Evolutionary conservation across 2,797 vertebrate genomes (phyloP).

Genomic region (Geotrypetes seraphini): DNA sequence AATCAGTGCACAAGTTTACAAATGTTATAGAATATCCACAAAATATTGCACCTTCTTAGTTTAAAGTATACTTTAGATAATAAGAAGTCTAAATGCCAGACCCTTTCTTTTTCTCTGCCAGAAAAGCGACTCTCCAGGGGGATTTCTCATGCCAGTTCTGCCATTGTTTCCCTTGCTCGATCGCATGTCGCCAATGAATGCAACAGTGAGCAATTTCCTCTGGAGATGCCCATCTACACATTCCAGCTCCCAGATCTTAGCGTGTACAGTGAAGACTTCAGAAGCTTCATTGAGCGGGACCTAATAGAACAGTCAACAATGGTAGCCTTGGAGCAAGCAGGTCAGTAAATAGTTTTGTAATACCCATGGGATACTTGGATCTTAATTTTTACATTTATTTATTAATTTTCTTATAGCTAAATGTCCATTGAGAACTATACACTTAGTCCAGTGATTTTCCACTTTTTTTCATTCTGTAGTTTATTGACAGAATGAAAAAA

Average conservation of each 20-base stretch:
- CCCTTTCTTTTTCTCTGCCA: constrained; percentile 25
- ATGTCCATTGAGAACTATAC: no score
- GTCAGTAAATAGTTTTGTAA: constrained; percentile 42
- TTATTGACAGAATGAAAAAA: no score
- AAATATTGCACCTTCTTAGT: not conserved
- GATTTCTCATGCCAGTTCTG: constrained; percentile 96
- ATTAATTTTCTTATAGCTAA: no score
- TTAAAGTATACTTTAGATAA: no score
- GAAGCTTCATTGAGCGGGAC: constrained; percentile 92
- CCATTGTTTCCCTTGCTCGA: constrained; percentile 90
- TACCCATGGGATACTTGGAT: no score
- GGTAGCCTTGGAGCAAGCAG: constrained; percentile 93
- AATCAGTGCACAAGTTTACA: no score
- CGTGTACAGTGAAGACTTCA: constrained; percentile 95
- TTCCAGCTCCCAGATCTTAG: constrained; percentile 97
- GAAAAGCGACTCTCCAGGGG: constrained; percentile 94
- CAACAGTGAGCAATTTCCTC: constrained; percentile 85
- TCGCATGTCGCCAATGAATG: constrained; percentile 89
- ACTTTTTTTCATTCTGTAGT: no score
- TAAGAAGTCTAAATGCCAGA: no score
- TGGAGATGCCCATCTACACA: constrained; percentile 98
- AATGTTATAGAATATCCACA: not conserved
- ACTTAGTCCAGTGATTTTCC: no score
- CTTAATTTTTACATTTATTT: no score
- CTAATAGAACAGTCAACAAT: constrained; percentile 96